Evolutionary conservation across 2,888 invertebrate species (phyloP).

Genomic region (Lycaena phlaeas): DNA sequence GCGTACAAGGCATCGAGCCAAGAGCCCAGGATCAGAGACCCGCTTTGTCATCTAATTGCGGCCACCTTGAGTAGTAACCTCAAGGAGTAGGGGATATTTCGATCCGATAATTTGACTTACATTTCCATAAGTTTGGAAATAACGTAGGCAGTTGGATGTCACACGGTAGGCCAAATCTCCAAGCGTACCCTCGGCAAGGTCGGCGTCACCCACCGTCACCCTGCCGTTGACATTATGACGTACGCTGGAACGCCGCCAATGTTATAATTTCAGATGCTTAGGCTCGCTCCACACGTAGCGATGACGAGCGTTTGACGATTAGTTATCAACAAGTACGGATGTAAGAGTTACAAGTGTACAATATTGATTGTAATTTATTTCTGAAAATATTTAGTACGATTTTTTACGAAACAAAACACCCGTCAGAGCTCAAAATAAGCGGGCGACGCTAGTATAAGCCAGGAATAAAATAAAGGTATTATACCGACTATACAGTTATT

Average conservation of each 20-base stretch:
- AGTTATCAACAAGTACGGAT: too few relatives aligned
- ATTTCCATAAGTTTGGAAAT: background rate
- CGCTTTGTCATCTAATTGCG: background rate
- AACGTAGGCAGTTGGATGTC: background rate
- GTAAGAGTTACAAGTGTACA: background rate
- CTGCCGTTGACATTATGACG: slow-evolving; percentile 34
- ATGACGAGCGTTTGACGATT: background rate
- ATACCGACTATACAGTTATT: too few relatives aligned
- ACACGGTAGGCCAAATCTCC: background rate
- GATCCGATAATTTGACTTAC: too few relatives aligned
- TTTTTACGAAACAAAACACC: too few relatives aligned
- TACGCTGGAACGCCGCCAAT: slow-evolving; percentile 18
- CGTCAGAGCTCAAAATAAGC: too few relatives aligned
- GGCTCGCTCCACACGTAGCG: background rate
- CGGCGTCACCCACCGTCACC: slow-evolving; percentile 24
- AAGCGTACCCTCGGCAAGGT: slow-evolving; percentile 14
- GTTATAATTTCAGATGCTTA: slow-evolving; percentile 12
- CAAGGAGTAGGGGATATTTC: too few relatives aligned
- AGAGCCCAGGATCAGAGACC: background rate
- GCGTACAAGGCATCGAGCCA: background rate
- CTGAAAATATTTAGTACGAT: too few relatives aligned
- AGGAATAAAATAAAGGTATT: too few relatives aligned
- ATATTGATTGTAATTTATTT: background rate
- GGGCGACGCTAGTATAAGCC: too few relatives aligned
- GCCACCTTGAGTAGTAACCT: too few relatives aligned